Percentiles rank a stretch among this genome's conserved stretches.
These are phyloP conservation scores for Actinernus sp. DNA, from an alignment of 92 coral and sea anemone species.

Conservation along the genomic window DNA sequence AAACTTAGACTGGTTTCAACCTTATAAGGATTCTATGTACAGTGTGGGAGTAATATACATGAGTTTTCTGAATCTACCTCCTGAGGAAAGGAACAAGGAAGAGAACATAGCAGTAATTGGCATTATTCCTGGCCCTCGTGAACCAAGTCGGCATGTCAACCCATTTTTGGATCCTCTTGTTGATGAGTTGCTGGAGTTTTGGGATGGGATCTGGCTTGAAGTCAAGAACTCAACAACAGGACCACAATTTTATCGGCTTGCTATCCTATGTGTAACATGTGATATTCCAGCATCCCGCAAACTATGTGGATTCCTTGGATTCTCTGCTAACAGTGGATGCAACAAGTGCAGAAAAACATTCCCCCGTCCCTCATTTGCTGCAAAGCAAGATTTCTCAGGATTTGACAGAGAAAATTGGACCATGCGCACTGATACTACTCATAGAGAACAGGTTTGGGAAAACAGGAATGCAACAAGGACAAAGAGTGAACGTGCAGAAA, in stretches of 20 bases:
- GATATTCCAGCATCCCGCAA: constrained; percentile 55
- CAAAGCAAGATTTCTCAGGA: constrained; percentile 41
- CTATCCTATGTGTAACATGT: constrained; percentile 30
- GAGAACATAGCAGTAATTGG: constrained; percentile 38
- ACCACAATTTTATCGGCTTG: constrained; percentile 14
- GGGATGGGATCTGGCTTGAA: constrained; percentile 33
- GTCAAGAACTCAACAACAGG: constrained; percentile 16
- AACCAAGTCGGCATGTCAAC: constrained; percentile 12
- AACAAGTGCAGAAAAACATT: constrained; percentile 45
- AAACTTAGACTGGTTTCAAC: constrained; percentile 48
- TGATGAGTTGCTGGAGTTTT: constrained; percentile 16
- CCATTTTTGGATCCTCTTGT: constrained; percentile 20
- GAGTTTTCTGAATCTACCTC: constrained; percentile 35
- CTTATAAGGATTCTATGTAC: constrained; percentile 22
- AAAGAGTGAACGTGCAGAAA: neutral
- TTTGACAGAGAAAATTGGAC: constrained; percentile 33
- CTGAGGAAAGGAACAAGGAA: constrained; percentile 26
- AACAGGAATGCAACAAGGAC: neutral
- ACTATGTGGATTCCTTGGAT: constrained; percentile 38
- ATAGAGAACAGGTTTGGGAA: constrained; percentile 6
- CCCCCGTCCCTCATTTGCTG: constrained; percentile 41
- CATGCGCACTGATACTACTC: constrained; percentile 1
- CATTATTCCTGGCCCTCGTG: constrained; percentile 30
- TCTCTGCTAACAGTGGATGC: constrained; percentile 25
- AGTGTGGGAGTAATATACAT: constrained; percentile 38